Evolutionary conservation across 2,113 vertebrate species (phyloP), one percentile per base, ranked within the genome.

Genomic region (Dunckerocampus dactyliophorus): DNA sequence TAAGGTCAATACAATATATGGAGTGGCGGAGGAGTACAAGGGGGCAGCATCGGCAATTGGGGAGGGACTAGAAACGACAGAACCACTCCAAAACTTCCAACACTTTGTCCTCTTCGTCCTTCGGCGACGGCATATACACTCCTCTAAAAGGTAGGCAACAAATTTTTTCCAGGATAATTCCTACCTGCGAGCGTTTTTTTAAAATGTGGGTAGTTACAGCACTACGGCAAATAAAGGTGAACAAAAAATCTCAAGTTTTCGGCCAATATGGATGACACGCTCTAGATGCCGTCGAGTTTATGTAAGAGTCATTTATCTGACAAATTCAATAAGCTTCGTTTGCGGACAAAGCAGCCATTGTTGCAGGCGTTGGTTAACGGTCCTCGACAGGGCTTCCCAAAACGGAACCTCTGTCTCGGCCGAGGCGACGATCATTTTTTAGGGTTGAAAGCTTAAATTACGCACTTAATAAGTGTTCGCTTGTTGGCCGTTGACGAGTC

Each of bases 361-460:
- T 80, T 68, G 53, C 19, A 45, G n/a, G n/a, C 8, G 3, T 22
- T 63, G 43, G 62, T 70, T 80, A 82, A 69, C 69, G 74, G 79
- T 68, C 57, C 28, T 12, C 20, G 24, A n/a, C 34, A 0, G 19
- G 24, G 37, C 24, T n/a, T 39, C 37, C 3, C 39, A 4, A 14
- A 43, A 43, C 39, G 39, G 39, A 43, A 43, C 39, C 3, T 43
- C 39, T 14, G 39, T 43, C 3, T 43, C 39, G 12, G 39, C 39
- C 4, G 3, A 12, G 39, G 39, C 39, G 39, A 43, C 39, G 3
- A 34, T 34, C 31, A 7, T 34, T 34, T 34, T 43, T 43, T 42
- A 43, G 12, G 14, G 13, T 2, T 43, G 39, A 39, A 11, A 39
- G 37, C 37, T 28, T 28, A 28, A n/a, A 1, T 34, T 43, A 43